Evolutionary conservation across 2,888 invertebrate species (phyloP), one percentile per base, ranked within the genome.

Genomic region (Cryptus armator): DNA sequence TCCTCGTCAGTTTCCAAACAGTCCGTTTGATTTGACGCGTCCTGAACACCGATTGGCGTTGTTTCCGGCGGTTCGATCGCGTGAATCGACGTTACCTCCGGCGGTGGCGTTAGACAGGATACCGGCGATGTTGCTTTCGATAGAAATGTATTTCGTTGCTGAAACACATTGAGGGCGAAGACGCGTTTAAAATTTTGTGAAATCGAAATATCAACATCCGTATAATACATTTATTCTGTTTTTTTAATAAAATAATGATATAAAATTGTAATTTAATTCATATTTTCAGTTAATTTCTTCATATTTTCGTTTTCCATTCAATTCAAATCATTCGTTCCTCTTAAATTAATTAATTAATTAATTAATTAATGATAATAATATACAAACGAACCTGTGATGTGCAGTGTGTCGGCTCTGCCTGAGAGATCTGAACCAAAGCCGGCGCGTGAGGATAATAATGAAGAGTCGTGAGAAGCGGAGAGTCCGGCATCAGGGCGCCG

Each of bases 21-120:
- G 90, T 97, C 97, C 0, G 97, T 97, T 94, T 98, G 97, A 91
- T 97, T 97, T 74, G 97, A 97, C 0, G 97, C 97, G 90, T 97
- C 97, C 92, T 96, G 97, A n/a, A 97, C 97, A 84, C 96, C 96
- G 0, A 91, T 89, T 56, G 95, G 94, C 2, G 94, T 94, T 83
- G 95, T 95, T 81, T 95, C 95, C 16, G 95, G 94, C 29, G 87
- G 87, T 66, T 92, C 91, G 88, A 93, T 91, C 68, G 92, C 87
- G 83, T 92, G 91, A 78, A 91, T 43, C 59, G 95, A 94, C 0
- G 95, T 94, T 0, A 95, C 94, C 88, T 95, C 95, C 0, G 96
- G 95, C 0, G 95, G 96, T 0, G 96, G 96, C 0, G 96, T 96
- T 24, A 96, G 94, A 81, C 96, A 95, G 83, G 95, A 95, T 0